Conservation (phyloP, 2,888 invertebrate genomes). For the Pteria penguin region DNA sequence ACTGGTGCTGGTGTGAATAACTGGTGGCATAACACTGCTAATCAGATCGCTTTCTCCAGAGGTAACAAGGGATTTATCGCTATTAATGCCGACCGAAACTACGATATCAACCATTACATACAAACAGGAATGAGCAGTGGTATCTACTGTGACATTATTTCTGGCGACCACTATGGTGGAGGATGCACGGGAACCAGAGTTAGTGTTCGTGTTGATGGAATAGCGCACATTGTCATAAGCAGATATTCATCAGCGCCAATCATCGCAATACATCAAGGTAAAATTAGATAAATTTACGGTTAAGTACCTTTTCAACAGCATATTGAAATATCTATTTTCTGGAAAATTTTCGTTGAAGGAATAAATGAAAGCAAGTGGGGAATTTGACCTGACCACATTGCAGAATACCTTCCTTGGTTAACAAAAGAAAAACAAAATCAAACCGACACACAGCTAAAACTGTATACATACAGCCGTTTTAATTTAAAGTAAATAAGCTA, state of each 20-base stretch:
- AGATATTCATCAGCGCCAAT: constrained; percentile 85
- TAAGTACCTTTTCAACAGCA: too few relatives aligned
- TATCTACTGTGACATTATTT: constrained; percentile 91
- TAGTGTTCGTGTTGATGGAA: constrained; percentile 83
- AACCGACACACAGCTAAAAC: too few relatives aligned
- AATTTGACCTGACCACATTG: too few relatives aligned
- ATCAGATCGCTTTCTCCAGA: constrained; percentile 90
- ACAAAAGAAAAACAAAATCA: too few relatives aligned
- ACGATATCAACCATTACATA: constrained; percentile 69
- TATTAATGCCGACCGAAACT: constrained; percentile 85
- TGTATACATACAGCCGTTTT: too few relatives aligned
- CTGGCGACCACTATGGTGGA: constrained; percentile 82
- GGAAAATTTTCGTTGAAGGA: too few relatives aligned
- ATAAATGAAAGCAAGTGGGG: too few relatives aligned
- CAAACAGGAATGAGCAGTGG: constrained; percentile 85
- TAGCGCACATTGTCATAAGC: constrained; percentile 83
- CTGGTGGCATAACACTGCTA: constrained; percentile 90
- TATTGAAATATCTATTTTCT: too few relatives aligned
- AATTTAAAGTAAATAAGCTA: too few relatives aligned
- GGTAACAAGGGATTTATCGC: constrained; percentile 86
- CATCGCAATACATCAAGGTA: constrained; percentile 81
- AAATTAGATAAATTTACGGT: too few relatives aligned
- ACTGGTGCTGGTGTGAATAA: constrained; percentile 76
- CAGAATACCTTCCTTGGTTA: too few relatives aligned
- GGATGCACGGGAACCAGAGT: constrained; percentile 86